phyloP scores from a whole-genome alignment of 2,113 vertebrate species.

The Galeopterus variegatus region DNA sequence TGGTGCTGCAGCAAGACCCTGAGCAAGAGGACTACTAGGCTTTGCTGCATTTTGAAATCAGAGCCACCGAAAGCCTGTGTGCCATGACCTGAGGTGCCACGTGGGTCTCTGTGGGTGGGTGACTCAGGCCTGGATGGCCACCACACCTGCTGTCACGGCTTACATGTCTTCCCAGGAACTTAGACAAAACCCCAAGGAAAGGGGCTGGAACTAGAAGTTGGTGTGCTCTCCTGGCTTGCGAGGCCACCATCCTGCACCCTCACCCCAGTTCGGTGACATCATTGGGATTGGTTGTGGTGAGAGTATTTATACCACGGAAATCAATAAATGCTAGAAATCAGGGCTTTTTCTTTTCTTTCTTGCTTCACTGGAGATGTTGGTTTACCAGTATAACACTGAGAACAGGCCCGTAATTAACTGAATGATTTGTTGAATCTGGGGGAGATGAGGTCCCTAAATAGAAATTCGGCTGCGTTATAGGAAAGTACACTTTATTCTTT shows the following conservation, averaged over 20 bases:
- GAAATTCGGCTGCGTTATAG: not conserved
- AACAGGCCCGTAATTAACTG: not conserved
- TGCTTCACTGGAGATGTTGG: not conserved
- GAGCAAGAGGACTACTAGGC: not conserved
- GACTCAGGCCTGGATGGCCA: not conserved
- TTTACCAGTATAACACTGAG: not conserved
- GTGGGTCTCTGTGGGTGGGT: not conserved
- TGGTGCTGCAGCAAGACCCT: not conserved
- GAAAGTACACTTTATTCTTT: not conserved
- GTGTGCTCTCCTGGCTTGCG: not conserved
- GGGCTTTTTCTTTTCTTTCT: not conserved
- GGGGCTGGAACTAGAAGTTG: not conserved
- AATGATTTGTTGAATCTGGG: not conserved
- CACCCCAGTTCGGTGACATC: not conserved
- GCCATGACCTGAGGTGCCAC: no score
- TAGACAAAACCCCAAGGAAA: not conserved
- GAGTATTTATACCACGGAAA: not conserved
- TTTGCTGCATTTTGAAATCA: not conserved
- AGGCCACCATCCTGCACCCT: no score
- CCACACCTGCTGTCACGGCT: rapidly evolving
- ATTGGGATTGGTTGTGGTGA: not conserved
- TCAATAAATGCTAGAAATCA: not conserved
- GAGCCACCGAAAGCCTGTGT: not conserved
- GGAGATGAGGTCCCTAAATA: not conserved
- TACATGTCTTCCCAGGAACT: not conserved